A percentile compares a stretch with the other conserved stretches of the same genome.
These are phyloP conservation scores for Stercorarius parasiticus DNA, from an alignment of 2,113 vertebrate genomes.

Conservation along the genomic window DNA sequence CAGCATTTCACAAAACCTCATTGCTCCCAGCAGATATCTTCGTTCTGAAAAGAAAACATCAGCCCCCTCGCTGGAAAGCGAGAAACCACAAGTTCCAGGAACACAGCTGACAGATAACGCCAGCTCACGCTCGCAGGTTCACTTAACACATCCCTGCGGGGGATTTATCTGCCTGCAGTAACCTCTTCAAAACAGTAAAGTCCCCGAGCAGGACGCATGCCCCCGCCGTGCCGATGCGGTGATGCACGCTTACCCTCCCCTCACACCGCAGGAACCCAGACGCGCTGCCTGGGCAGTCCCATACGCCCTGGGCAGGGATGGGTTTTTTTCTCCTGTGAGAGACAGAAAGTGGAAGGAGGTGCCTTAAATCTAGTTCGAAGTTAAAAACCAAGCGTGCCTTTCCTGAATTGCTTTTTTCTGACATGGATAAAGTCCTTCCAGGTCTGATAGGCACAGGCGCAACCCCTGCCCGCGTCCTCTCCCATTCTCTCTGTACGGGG, in stretches of 20 bases:
- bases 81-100: background rate
- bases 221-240: accelerated
- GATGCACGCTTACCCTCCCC: background rate
- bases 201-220: accelerated
- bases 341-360: background rate
- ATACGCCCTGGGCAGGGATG: background rate
- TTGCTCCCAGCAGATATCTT: background rate
- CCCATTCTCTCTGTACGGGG: accelerated
- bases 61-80: background rate
- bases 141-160: background rate
- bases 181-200: accelerated
- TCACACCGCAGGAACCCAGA: background rate
- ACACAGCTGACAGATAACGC: background rate
- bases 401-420: background rate
- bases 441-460: background rate
- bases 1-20: background rate
- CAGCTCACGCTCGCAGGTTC: background rate
- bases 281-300: background rate
- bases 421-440: background rate
- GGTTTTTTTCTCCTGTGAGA: background rate
- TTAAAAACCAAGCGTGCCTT: background rate
- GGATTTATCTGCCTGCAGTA: background rate
- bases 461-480: background rate
- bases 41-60: background rate
- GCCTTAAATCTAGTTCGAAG: background rate